A percentile compares a stretch with the other conserved stretches of the same genome.
Conservation (phyloP, 92 coral and sea anemone species). For the Siderastrea radians region DNA sequence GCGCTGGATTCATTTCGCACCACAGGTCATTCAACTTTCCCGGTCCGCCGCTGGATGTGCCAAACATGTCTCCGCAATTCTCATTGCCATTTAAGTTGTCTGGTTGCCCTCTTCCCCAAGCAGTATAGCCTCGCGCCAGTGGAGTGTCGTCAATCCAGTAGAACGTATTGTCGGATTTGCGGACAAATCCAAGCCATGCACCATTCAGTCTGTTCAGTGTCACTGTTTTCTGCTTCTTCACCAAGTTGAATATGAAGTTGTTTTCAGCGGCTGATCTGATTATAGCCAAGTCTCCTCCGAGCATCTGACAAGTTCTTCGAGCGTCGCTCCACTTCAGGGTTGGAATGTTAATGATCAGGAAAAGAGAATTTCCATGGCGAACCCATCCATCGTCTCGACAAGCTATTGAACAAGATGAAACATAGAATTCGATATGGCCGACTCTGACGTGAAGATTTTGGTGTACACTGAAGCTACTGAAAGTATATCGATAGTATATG, state of each 20-base stretch:
- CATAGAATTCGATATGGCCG: too few relatives aligned
- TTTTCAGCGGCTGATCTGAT: slow-evolving; percentile 12
- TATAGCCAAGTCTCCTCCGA: slow-evolving; percentile 24
- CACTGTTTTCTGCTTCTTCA: slow-evolving; percentile 12
- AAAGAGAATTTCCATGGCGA: slow-evolving; percentile 1
- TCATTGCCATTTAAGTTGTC: too few relatives aligned
- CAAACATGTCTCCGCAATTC: too few relatives aligned
- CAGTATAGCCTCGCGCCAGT: background rate
- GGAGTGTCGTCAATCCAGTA: slow-evolving; percentile 34
- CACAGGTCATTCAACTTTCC: too few relatives aligned
- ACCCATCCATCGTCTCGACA: slow-evolving; percentile 8
- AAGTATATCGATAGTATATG: too few relatives aligned
- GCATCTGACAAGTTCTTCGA: slow-evolving; percentile 20
- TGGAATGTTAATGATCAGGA: slow-evolving; percentile 11
- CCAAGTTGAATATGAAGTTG: background rate
- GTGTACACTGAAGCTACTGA: too few relatives aligned
- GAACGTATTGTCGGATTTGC: slow-evolving; percentile 17
- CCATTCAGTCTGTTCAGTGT: background rate
- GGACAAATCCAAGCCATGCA: slow-evolving; percentile 1
- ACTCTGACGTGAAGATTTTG: too few relatives aligned
- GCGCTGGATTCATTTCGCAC: background rate
- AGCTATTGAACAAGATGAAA: background rate
- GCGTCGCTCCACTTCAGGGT: slow-evolving; percentile 16
- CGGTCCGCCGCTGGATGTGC: too few relatives aligned
- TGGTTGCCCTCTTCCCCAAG: slow-evolving; percentile 12